Percentiles rank a stretch among this genome's conserved stretches.
phyloP scores from a whole-genome alignment of 2,888 invertebrate species.

The Lysandra coridon region DNA sequence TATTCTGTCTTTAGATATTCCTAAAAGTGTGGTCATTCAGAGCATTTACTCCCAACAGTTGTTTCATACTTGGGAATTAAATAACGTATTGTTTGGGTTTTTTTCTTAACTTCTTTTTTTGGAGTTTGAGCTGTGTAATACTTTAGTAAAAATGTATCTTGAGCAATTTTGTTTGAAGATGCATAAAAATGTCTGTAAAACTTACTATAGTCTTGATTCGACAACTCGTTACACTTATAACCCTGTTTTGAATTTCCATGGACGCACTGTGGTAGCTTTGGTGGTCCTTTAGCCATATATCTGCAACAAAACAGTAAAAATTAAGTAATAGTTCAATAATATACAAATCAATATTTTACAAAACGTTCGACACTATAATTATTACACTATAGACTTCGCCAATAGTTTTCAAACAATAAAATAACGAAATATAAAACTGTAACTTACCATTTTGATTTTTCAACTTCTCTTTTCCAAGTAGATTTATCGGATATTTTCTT shows the following conservation, averaged over 20 bases:
- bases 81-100: constrained; percentile 40
- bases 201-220: constrained; percentile 37
- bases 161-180: constrained; percentile 36
- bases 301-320: constrained; percentile 13
- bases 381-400: no score
- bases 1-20: constrained; percentile 40
- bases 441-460: background rate
- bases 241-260: constrained; percentile 38
- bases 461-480: constrained; percentile 34
- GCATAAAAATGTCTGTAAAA: constrained; percentile 39
- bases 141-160: constrained; percentile 35
- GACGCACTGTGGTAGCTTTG: constrained; percentile 34
- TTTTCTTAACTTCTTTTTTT: constrained; percentile 37
- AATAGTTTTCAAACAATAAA: no score
- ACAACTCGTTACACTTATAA: constrained; percentile 38
- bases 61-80: constrained; percentile 39
- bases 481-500: constrained; percentile 33
- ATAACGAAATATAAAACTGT: no score
- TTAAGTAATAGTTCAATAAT: constrained; percentile 14
- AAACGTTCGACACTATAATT: no score
- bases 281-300: constrained; percentile 32
- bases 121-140: constrained; percentile 35
- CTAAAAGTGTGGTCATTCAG: constrained; percentile 33
- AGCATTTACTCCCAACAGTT: constrained; percentile 4
- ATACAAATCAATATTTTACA: no score